Evolutionary conservation across 2,888 invertebrate genomes (phyloP).

Genomic region (Scaptomyza caliginosa): DNA sequence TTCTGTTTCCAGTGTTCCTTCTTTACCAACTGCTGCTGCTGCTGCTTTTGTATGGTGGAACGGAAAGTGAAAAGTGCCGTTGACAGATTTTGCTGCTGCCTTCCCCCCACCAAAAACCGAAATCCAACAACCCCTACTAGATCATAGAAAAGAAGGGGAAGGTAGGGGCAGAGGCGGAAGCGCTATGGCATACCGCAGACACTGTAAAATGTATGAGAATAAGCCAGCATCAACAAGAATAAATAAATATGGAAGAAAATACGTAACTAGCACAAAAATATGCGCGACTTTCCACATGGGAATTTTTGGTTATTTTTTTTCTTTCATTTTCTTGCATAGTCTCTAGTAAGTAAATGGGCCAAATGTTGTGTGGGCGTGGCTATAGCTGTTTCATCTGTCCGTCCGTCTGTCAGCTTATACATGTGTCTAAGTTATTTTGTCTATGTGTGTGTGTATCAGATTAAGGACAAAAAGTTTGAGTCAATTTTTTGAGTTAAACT

Average conservation of each 20-base stretch:
- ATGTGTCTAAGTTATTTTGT: neutral
- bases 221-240: neutral
- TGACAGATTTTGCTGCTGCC: conserved; percentile 65
- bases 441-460: conserved; percentile 2
- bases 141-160: too few relatives aligned
- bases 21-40: neutral
- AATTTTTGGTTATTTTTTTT: conserved; percentile 22
- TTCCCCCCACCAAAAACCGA: neutral
- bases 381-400: neutral
- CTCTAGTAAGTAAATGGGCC: conserved; percentile 17
- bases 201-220: conserved; percentile 35
- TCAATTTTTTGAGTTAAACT: neutral
- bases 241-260: neutral
- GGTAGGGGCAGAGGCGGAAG: neutral
- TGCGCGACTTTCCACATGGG: conserved; percentile 35
- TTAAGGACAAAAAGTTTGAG: neutral
- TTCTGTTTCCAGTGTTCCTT: neutral
- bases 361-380: conserved; percentile 16
- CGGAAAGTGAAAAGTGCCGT: conserved; percentile 66
- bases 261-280: conserved; percentile 53
- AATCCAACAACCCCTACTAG: too few relatives aligned
- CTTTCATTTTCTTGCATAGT: conserved; percentile 8
- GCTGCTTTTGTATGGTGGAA: neutral
- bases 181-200: conserved; percentile 40
- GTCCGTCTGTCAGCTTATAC: neutral